These are phyloP conservation scores for Calameuta pallipes DNA, from an alignment of 2,888 invertebrate species.

Conservation along the genomic window DNA sequence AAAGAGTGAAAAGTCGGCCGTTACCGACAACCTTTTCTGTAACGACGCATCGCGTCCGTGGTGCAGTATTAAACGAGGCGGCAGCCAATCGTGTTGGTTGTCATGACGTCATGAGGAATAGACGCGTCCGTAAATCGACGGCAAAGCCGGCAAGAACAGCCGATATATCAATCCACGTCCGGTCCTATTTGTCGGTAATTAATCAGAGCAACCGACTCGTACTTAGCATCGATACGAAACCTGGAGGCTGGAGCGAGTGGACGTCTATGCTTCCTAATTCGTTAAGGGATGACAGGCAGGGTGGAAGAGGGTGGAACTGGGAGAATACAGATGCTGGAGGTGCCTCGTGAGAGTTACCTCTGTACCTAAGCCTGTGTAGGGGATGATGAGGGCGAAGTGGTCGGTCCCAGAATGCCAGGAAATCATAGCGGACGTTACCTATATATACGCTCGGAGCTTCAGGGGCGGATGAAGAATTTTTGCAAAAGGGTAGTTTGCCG, in stretches of 20 bases:
- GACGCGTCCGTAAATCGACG: slow-evolving; percentile 54
- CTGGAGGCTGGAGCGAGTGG: not conserved
- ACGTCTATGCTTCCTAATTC: not conserved
- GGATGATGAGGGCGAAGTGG: not conserved
- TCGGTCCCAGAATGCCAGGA: not conserved
- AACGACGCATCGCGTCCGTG: not conserved
- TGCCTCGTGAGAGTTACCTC: not conserved
- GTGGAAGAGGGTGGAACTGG: too few relatives aligned
- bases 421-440: not conserved
- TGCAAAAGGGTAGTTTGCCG: not conserved
- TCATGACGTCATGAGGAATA: slow-evolving; percentile 50
- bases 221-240: slow-evolving; percentile 45
- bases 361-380: not conserved
- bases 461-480: not conserved
- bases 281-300: not conserved
- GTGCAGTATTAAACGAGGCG: not conserved
- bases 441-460: not conserved
- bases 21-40: not conserved
- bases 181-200: slow-evolving; percentile 61
- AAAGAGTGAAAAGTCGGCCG: not conserved
- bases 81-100: not conserved
- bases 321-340: not conserved
- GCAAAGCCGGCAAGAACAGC: slow-evolving; percentile 53
- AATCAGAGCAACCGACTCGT: slow-evolving; percentile 52
- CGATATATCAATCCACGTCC: slow-evolving; percentile 62